Base-by-base conservation (phyloP, 2,797 vertebrate species). In the Phrynocephalus vlangalii region DNA sequence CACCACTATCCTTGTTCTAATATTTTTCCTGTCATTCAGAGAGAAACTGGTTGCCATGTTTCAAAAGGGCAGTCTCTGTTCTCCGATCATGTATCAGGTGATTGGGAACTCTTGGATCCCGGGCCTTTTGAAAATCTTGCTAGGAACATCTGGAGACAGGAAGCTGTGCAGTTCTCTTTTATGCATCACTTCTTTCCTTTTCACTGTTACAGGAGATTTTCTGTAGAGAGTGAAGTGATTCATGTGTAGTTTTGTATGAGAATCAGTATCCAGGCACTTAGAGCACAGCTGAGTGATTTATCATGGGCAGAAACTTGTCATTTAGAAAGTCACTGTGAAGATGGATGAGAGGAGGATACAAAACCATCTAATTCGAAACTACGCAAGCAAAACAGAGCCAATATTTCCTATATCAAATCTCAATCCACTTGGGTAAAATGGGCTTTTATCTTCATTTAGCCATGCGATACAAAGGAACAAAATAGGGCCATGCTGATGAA, bases 171-270 rank as follows among this genome's bases (percentile, higher is more conserved):
- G 18, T n/a, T 33, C 38, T 73, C 33, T 75, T 80, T 68, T 81
- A 28, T 48, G 24, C 71, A 84, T 26, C 22, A 63, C 60, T 63
- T 33, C 71, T 30, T 67, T 48, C 33, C 0, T 67, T 91, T 86
- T 44, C 82, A 73, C 15, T 24, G 26, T 84, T 75, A 52, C 91
- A 92, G 83, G 60, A 80, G n/a, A 11, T 75, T 88, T 93, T 92
- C 70, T 70, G 38, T 24, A 6, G 52, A 10, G 1, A 56, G 15
- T 1, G 20, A 87, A 77, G 48, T 75, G 22, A 85, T 85, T 85
- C 87, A 88, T 85, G 30, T 2, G 1, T 86, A 48, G 13, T 68
- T 85, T 92, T 91, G 71, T 82, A 76, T 48, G 72, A 77, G 60
- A 79, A 75, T 30, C 0, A 68, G 4, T 33, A n/a, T 68, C 87